A percentile compares a stretch with the other conserved stretches of the same genome.
These are phyloP conservation scores for Drosophila repleta DNA, from an alignment of 1,140 invertebrate species.

Conservation along the genomic window DNA sequence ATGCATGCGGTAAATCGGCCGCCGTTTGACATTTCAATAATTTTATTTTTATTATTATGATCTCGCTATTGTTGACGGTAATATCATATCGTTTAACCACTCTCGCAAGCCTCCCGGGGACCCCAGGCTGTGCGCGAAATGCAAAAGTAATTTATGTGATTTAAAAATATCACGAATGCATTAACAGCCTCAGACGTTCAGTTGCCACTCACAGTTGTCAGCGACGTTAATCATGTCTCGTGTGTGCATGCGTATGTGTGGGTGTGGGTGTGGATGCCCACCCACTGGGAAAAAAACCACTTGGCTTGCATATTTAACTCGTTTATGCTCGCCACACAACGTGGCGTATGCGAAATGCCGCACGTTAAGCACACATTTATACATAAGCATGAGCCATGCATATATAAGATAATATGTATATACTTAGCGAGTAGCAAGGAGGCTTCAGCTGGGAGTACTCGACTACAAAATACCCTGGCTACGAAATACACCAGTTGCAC, in stretches of 20 bases:
- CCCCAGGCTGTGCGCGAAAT: background rate
- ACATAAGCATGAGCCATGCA: background rate
- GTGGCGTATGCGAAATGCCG: slow-evolving; percentile 42
- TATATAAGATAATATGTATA: slow-evolving; percentile 4
- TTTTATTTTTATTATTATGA: slow-evolving; percentile 63
- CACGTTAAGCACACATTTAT: slow-evolving; percentile 28
- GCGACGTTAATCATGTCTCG: slow-evolving; percentile 36
- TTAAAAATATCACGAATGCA: slow-evolving; percentile 23
- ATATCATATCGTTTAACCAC: slow-evolving; percentile 28
- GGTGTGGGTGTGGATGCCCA: background rate
- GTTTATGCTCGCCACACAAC: slow-evolving; percentile 8
- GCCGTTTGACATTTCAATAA: slow-evolving; percentile 62
- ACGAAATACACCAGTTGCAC: no score
- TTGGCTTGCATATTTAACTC: slow-evolving; percentile 26
- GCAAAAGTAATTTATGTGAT: slow-evolving; percentile 29
- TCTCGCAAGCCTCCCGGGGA: background rate
- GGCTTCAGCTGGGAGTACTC: background rate
- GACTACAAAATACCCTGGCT: background rate
- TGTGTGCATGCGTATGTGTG: background rate
- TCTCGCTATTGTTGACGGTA: slow-evolving; percentile 50
- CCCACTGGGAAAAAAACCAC: slow-evolving; percentile 4
- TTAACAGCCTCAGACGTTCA: slow-evolving; percentile 3
- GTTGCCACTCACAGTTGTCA: slow-evolving; percentile 13
- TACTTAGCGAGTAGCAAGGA: background rate
- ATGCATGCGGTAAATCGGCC: slow-evolving; percentile 50